Evolutionary conservation across 2,888 invertebrate species (phyloP).

Genomic region (Nowickia ferox): DNA sequence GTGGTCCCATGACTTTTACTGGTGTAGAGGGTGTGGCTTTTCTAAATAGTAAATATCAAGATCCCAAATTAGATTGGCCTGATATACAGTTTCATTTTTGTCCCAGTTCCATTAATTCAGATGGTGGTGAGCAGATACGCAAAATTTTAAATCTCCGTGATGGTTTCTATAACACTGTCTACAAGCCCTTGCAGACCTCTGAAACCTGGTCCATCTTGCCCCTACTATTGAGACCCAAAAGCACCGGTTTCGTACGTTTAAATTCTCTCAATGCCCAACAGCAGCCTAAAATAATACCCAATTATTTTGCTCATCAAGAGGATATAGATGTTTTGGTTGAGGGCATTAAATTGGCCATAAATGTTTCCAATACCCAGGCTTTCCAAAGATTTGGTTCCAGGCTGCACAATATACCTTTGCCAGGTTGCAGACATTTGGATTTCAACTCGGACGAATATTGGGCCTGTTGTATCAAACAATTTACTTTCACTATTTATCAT

Average conservation of each 20-base stretch:
- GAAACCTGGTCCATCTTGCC: conserved; percentile 95
- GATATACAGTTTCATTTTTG: conserved; percentile 95
- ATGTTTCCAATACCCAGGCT: conserved; percentile 90
- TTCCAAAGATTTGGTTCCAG: conserved; percentile 92
- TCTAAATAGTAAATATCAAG: conserved; percentile 93
- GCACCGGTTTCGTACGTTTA: conserved; percentile 93
- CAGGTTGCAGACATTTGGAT: conserved; percentile 89
- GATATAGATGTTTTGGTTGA: conserved; percentile 92
- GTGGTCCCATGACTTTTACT: conserved; percentile 92
- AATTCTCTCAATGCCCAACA: conserved; percentile 91
- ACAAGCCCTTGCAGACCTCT: conserved; percentile 90
- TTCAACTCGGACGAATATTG: conserved; percentile 93
- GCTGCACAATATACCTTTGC: conserved; percentile 91
- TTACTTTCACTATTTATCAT: conserved; percentile 92
- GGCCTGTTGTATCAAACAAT: conserved; percentile 93
- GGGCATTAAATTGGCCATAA: conserved; percentile 92
- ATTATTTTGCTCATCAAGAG: conserved; percentile 93
- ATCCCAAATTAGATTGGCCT: conserved; percentile 89
- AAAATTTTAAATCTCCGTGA: conserved; percentile 90
- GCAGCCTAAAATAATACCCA: conserved; percentile 94
- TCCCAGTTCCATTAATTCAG: conserved; percentile 92
- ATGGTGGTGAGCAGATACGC: conserved; percentile 91
- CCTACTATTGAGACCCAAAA: conserved; percentile 91
- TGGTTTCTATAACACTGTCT: conserved; percentile 92
- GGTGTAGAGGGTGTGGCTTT: conserved; percentile 95